Evolutionary conservation across 2,888 invertebrate species (phyloP).

Genomic region (Cerceris ruficornis): DNA sequence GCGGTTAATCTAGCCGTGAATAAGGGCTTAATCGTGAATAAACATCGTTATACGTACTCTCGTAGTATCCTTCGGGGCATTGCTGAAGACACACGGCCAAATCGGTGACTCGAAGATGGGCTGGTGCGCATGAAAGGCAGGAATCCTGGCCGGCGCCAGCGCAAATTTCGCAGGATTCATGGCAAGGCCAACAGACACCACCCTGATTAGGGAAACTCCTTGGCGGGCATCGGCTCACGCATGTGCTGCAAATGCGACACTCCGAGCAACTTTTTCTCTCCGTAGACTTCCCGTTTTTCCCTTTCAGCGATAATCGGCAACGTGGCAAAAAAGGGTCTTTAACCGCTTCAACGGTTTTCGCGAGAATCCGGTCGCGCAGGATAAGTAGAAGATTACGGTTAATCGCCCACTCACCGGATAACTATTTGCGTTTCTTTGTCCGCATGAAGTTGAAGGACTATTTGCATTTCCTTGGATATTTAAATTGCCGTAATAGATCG

Average conservation of each 20-base stretch:
- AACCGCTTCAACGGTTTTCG: background rate
- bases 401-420: background rate
- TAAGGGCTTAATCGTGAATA: background rate
- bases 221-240: conserved; percentile 92
- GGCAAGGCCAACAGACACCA: conserved; percentile 92
- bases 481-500: background rate
- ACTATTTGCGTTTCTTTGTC: background rate
- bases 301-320: background rate
- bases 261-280: background rate
- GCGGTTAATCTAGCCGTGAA: too few species aligned
- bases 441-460: background rate
- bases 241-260: conserved; percentile 84
- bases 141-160: conserved; percentile 94
- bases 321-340: background rate
- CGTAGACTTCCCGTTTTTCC: background rate
- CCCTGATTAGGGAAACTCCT: conserved; percentile 92
- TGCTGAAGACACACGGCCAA: conserved; percentile 93
- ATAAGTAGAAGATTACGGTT: background rate
- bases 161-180: conserved; percentile 94
- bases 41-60: conserved; percentile 84
- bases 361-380: background rate
- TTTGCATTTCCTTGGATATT: background rate
- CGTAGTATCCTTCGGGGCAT: conserved; percentile 95
- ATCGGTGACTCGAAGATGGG: conserved; percentile 91
- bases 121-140: conserved; percentile 92